Percentiles rank a stretch among this genome's conserved stretches.
Conservation (phyloP, 2,113 vertebrate genomes). For the Nipponia nippon region DNA sequence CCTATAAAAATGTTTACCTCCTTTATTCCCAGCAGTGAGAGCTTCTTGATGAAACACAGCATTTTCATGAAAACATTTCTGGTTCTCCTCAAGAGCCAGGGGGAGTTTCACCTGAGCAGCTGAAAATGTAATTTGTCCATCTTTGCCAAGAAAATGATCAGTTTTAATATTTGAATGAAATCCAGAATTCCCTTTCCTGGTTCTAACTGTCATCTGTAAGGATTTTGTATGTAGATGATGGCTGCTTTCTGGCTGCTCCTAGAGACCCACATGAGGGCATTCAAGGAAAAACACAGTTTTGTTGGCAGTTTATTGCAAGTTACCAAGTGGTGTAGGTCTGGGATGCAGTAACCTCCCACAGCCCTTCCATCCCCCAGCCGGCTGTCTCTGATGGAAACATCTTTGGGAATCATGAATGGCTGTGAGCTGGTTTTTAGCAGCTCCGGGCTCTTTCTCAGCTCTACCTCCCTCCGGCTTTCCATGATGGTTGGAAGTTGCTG, state of each 20-base stretch:
- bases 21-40: not conserved
- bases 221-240: not conserved
- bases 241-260: not conserved
- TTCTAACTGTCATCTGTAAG: not conserved
- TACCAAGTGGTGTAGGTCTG: not conserved
- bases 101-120: not conserved
- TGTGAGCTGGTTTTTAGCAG: not conserved
- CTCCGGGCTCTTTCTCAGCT: not conserved
- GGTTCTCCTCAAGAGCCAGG: not conserved
- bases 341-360: not conserved
- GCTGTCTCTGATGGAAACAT: not conserved
- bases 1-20: not conserved
- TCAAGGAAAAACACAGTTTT: not conserved
- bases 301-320: not conserved
- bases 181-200: not conserved
- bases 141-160: not conserved
- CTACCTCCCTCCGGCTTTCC: not conserved
- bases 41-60: not conserved
- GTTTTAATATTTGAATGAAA: not conserved
- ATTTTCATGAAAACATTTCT: not conserved
- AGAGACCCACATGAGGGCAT: not conserved
- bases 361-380: not conserved
- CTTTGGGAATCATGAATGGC: not conserved
- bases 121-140: not conserved
- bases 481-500: not conserved